phyloP scores from a whole-genome alignment of 1,140 invertebrate species.

The Drosophila nigrodunni region DNA sequence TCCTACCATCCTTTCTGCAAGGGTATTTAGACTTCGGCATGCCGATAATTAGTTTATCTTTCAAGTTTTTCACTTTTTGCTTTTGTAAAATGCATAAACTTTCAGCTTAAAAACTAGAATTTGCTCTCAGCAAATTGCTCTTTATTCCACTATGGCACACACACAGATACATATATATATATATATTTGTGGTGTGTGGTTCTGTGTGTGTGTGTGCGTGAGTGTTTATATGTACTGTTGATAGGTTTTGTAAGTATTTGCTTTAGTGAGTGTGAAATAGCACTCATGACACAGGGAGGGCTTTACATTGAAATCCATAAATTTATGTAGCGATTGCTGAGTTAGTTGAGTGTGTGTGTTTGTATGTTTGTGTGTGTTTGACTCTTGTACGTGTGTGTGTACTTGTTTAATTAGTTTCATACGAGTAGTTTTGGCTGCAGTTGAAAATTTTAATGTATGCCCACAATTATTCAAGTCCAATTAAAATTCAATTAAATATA shows the following conservation, averaged over 20 bases:
- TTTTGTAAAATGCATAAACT: conserved; percentile 77
- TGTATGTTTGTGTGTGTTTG: not conserved
- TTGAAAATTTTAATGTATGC: conserved; percentile 27
- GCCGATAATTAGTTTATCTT: conserved; percentile 9
- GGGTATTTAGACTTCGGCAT: not conserved
- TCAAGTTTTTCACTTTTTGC: conserved; percentile 9
- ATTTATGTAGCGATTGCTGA: conserved; percentile 60
- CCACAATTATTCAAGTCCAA: conserved; percentile 23
- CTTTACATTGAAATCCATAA: conserved; percentile 82
- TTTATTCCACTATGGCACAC: conserved; percentile 19
- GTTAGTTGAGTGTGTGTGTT: conserved; percentile 44
- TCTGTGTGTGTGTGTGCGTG: conserved; percentile 1
- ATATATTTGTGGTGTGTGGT: not conserved
- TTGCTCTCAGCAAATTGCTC: conserved; percentile 51
- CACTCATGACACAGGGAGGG: conserved; percentile 72
- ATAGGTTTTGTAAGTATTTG: conserved; percentile 66
- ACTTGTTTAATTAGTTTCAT: conserved; percentile 37
- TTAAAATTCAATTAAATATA: conserved; percentile 46
- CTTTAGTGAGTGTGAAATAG: conserved; percentile 62
- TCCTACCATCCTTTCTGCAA: not conserved
- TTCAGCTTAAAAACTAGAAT: conserved; percentile 69
- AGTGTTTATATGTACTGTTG: conserved; percentile 36
- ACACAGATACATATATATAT: not conserved
- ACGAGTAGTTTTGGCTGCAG: conserved; percentile 38
- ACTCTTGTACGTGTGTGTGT: conserved; percentile 4